Percentiles rank a stretch among this genome's conserved stretches.
Evolutionary conservation across 1,140 invertebrate genomes (phyloP).

Genomic region (Diuraphis noxia): DNA sequence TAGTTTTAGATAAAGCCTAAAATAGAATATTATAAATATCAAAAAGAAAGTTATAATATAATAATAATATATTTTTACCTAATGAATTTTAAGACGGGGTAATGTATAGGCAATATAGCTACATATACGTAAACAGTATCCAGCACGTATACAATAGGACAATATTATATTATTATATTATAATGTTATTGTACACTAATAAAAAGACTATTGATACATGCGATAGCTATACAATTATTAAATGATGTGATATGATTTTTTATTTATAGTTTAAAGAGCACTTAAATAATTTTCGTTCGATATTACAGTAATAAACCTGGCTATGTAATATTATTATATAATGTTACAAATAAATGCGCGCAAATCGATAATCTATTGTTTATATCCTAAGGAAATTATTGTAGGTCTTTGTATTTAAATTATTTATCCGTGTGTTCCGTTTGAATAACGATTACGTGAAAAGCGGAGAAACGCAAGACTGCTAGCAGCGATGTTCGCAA

Average conservation of each 20-base stretch:
- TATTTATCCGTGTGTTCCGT: conserved; percentile 10
- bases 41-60: not conserved
- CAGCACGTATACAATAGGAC: not conserved
- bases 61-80: no score
- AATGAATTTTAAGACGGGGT: not conserved
- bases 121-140: not conserved
- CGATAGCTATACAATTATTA: not conserved
- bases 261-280: not conserved
- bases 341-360: not conserved
- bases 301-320: no score
- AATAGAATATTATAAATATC: not conserved
- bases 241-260: no score
- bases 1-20: not conserved
- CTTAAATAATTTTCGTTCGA: not conserved
- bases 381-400: not conserved
- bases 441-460: not conserved
- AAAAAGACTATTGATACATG: not conserved
- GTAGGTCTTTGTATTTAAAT: conserved; percentile 13
- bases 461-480: not conserved
- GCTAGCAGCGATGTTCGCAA: not conserved
- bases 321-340: not conserved
- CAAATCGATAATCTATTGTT: conserved; percentile 27
- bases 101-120: not conserved
- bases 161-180: not conserved
- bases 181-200: not conserved